Conservation (phyloP, 1,140 invertebrate genomes). For the Pseudobourletiella spinata region DNA sequence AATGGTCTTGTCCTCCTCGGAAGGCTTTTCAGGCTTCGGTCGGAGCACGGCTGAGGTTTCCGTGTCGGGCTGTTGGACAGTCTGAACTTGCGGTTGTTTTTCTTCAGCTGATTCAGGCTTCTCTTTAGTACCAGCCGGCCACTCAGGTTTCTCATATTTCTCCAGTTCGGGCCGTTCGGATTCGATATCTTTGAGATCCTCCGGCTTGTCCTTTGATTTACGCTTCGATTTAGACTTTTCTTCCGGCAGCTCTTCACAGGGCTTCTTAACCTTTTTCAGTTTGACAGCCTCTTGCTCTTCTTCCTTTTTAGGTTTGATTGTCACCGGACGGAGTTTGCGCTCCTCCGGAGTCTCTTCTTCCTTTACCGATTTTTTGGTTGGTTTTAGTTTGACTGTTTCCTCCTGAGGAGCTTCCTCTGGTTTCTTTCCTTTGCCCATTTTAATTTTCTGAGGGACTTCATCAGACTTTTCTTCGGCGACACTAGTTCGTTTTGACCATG, state of each 20-base stretch:
- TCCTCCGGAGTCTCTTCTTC: background rate
- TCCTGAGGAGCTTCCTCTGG: background rate
- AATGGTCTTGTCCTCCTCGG: background rate
- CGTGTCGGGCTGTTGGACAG: background rate
- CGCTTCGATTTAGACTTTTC: background rate
- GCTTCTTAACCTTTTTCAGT: background rate
- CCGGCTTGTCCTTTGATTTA: background rate
- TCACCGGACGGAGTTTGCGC: background rate
- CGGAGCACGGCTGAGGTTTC: background rate
- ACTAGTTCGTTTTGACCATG: background rate
- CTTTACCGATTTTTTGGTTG: background rate
- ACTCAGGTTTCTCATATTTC: background rate
- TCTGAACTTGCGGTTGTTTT: background rate
- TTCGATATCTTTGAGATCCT: background rate
- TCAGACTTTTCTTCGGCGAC: background rate
- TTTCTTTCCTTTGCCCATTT: constrained; percentile 1
- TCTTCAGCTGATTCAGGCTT: background rate
- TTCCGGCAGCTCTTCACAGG: background rate
- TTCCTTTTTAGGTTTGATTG: background rate
- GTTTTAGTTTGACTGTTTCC: background rate
- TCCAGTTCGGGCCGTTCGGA: background rate
- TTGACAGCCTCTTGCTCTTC: background rate
- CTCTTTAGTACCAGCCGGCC: background rate
- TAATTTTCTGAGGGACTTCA: background rate
- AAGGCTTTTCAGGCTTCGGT: constrained; percentile 2